phyloP scores from a whole-genome alignment of 2,888 invertebrate species.

The Lottia scabra region DNA sequence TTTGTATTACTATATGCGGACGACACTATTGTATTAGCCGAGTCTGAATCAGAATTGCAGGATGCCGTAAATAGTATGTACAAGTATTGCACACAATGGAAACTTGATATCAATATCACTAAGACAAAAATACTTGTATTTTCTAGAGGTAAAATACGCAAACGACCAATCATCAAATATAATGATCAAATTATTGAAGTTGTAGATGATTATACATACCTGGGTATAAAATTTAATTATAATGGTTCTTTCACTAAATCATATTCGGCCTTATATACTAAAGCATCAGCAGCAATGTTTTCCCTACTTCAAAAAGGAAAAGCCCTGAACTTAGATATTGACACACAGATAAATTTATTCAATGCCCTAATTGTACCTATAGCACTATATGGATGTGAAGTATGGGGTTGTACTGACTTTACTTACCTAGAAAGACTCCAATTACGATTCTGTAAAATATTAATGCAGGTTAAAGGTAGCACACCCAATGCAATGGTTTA shows the following conservation, averaged over 20 bases:
- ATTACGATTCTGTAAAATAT: no score
- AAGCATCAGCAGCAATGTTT: slow-evolving; percentile 15
- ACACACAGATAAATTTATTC: slow-evolving; percentile 12
- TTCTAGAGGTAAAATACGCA: slow-evolving; percentile 13
- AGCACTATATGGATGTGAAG: slow-evolving; percentile 13
- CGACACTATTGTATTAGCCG: slow-evolving; percentile 24
- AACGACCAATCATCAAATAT: slow-evolving; percentile 3
- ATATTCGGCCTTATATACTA: neutral
- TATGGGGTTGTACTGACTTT: no score
- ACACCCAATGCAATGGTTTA: neutral
- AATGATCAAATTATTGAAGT: neutral
- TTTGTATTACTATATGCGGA: no score
- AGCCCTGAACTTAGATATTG: slow-evolving; percentile 8
- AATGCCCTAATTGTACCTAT: neutral
- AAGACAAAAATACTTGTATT: slow-evolving; percentile 27
- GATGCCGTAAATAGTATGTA: slow-evolving; percentile 10
- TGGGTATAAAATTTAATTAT: slow-evolving; percentile 10
- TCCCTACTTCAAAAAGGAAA: slow-evolving; percentile 3
- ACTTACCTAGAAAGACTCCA: no score
- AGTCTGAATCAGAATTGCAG: slow-evolving; percentile 15
- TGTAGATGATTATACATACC: slow-evolving; percentile 11
- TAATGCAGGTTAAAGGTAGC: no score
- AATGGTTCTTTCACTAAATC: slow-evolving; percentile 13
- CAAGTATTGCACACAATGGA: slow-evolving; percentile 19
- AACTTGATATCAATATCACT: slow-evolving; percentile 20